Evolutionary conservation across 2,113 vertebrate genomes (phyloP).

Genomic region (Ramphastos sulfuratus): DNA sequence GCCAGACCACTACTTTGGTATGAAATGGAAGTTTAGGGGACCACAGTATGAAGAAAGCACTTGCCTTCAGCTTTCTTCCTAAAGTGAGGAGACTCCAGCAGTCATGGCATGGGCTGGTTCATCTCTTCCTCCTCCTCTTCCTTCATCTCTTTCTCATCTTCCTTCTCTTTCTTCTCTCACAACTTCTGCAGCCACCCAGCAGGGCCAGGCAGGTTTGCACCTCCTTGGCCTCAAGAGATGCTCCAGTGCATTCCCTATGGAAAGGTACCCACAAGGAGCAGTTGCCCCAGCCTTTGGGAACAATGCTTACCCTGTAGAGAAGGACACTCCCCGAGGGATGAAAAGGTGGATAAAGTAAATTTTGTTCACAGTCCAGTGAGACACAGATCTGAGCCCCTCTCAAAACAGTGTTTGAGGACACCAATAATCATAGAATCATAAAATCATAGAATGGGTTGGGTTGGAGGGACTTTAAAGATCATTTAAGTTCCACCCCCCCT

Average conservation of each 20-base stretch:
- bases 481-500: no score
- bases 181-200: background rate
- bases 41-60: background rate
- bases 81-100: accelerated
- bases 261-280: background rate
- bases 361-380: accelerated
- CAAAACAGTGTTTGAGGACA: background rate
- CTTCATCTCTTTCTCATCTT: background rate
- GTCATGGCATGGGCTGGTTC: accelerated
- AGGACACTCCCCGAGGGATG: background rate
- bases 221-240: background rate
- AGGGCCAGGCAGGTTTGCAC: background rate
- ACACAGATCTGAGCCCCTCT: background rate
- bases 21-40: background rate
- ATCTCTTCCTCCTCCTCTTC: background rate
- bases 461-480: no score
- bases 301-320: background rate
- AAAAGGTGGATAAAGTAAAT: background rate
- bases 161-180: background rate
- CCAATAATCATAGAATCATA: background rate
- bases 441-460: no score
- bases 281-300: background rate
- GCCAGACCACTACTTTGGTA: background rate
- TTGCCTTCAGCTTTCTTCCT: background rate
- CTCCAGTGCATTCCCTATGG: background rate